Evolutionary conservation across 2,797 vertebrate genomes (phyloP), one percentile per base, ranked within the genome.

Genomic region (Scyliorhinus canicula): DNA sequence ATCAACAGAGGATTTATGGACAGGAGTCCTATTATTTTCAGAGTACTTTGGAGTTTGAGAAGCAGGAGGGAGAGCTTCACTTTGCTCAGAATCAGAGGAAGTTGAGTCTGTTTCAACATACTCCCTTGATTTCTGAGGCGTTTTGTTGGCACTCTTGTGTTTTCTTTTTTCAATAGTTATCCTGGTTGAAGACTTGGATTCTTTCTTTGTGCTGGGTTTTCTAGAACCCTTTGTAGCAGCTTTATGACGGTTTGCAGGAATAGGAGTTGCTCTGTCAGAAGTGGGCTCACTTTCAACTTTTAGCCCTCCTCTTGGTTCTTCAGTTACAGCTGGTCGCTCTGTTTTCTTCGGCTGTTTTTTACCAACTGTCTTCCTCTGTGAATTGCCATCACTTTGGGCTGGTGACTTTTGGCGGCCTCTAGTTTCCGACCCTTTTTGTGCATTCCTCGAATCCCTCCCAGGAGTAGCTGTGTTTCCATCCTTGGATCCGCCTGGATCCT

Each of bases 261-360:
- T 98, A 95, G 97, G 98, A 95, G 98, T 96, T 0, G 98, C 97
- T 93, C 98, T 98, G 96, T 99, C 99, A 0, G 98, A 97, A 0
- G 98, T 98, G 0, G 98, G 98, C 96, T 99, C 99, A 31, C 98
- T 99, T 97, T 99, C 99, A 95, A 99, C 98, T 97, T 98, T 98
- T 95, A 99, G 97, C 50, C 99, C 98, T 65, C 99, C 98, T 88
- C 98, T 98, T 2, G 98, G 98, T 95, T 99, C 99, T 96, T 99
- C 99, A 47, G 98, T 97, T 82, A 98, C 97, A 2, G 98, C 97
- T 1, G 98, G 97, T 96, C 99, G 99, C 95, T 99, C 99, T 0
- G 98, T 96, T 96, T 99, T 99, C 97, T 99, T 99, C 94, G 99
- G 99, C 96, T 99, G 99, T 95, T 99, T 99, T 97, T 99, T 99